Conservation (phyloP, 2,888 invertebrate species). For the Drosophila monieri region DNA sequence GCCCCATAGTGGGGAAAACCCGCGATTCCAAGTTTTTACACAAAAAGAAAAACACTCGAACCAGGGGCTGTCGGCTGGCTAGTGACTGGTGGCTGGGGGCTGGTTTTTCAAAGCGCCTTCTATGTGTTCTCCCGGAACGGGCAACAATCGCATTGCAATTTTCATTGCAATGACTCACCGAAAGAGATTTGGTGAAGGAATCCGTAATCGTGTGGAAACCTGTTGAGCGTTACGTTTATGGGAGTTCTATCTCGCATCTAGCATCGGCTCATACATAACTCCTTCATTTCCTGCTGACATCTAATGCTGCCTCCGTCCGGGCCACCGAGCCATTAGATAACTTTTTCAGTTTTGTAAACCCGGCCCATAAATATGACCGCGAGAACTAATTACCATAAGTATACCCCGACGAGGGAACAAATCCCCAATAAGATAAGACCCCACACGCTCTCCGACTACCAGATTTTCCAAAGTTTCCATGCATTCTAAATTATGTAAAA, state of each 20-base stretch:
- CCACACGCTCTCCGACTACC: conserved; percentile 45
- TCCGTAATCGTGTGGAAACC: conserved; percentile 5
- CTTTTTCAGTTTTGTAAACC: conserved; percentile 44
- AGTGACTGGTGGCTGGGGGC: neutral
- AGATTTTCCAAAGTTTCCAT: conserved; percentile 16
- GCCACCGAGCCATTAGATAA: conserved; percentile 15
- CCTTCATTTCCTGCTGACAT: conserved; percentile 58
- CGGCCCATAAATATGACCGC: conserved; percentile 41
- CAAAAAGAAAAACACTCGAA: conserved; percentile 29
- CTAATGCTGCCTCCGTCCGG: conserved; percentile 31
- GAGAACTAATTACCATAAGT: conserved; percentile 58
- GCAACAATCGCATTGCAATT: conserved; percentile 2
- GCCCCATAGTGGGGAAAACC: conserved; percentile 53
- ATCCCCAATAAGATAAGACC: conserved; percentile 42
- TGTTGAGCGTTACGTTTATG: conserved; percentile 14
- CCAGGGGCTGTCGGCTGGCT: neutral
- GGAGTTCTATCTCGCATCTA: conserved; percentile 8
- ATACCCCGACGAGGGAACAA: conserved; percentile 53
- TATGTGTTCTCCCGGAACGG: neutral
- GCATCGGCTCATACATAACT: conserved; percentile 40
- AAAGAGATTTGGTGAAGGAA: neutral
- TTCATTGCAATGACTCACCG: conserved; percentile 18
- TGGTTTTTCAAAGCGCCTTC: conserved; percentile 21
- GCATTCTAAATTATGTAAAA: conserved; percentile 63
- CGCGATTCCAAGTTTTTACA: conserved; percentile 54